These are phyloP conservation scores for Bombus picipes DNA, from an alignment of 1,140 invertebrate genomes.

Conservation along the genomic window DNA sequence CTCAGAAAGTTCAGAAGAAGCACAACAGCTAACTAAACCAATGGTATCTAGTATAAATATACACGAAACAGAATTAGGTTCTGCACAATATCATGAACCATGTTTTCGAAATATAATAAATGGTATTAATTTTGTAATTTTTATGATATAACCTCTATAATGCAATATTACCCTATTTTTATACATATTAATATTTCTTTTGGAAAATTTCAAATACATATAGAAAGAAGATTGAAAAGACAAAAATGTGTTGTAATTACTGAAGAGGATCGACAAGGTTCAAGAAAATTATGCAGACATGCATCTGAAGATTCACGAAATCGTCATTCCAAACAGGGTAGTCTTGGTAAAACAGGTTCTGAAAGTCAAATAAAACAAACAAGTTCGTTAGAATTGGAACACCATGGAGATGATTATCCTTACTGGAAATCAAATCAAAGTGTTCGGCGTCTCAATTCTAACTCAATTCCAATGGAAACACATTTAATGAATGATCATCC, in stretches of 20 bases:
- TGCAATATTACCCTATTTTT: not conserved
- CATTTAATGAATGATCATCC: slow-evolving; percentile 77
- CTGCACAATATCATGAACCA: slow-evolving; percentile 71
- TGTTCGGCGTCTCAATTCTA: slow-evolving; percentile 75
- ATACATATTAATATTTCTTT: slow-evolving; percentile 31
- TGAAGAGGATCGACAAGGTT: slow-evolving; percentile 70
- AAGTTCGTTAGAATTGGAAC: slow-evolving; percentile 79
- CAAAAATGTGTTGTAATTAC: slow-evolving; percentile 73
- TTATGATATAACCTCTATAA: not conserved
- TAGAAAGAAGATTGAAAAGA: slow-evolving; percentile 71
- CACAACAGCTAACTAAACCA: slow-evolving; percentile 75
- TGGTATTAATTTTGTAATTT: slow-evolving; percentile 63
- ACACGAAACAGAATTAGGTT: slow-evolving; percentile 74
- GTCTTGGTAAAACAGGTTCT: slow-evolving; percentile 79
- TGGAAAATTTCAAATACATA: slow-evolving; percentile 23
- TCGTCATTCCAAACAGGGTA: slow-evolving; percentile 76
- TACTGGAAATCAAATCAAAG: slow-evolving; percentile 80
- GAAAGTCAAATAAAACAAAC: slow-evolving; percentile 81
- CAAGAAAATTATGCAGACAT: slow-evolving; percentile 75
- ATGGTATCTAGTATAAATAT: slow-evolving; percentile 74
- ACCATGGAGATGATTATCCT: slow-evolving; percentile 75
- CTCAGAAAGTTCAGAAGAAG: slow-evolving; percentile 90
- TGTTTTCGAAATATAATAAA: slow-evolving; percentile 70
- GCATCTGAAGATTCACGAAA: slow-evolving; percentile 78
- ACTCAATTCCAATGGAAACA: slow-evolving; percentile 77